Evolutionary conservation across 2,888 invertebrate species (phyloP), one percentile per base, ranked within the genome.

Genomic region (Hecatera dysodea): DNA sequence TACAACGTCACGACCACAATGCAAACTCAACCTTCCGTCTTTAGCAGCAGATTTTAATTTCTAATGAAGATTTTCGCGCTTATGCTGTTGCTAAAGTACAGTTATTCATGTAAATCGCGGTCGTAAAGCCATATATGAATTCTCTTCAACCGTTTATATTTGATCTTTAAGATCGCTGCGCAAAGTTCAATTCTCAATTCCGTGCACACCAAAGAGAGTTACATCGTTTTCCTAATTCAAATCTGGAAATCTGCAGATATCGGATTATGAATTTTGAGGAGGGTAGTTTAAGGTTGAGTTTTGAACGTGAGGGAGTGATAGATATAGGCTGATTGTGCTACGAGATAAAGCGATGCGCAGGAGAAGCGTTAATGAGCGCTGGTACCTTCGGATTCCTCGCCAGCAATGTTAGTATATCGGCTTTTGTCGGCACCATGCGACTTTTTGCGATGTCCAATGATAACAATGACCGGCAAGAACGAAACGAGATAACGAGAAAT

Each of bases 391-490:
- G 92, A 95, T 94, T 95, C 95, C 94, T 81, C 71, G 80, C 84
- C 89, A 91, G 93, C 91, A 88, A 93, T 93, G 95, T 93, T 91
- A 90, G 91, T 92, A 90, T 91, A 92, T 92, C 92, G 90, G 92
- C 95, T 93, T 95, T 96, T 95, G 95, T 95, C 95, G 95, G 95
- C 94, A 88, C 89, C 91, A 91, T 89, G 88, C 89, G 87, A 89
- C 91, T 95, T 95, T 95, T 95, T 96, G 95, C 92, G 95, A 96
- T 95, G 89, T 80, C 91, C 91, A 93, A 88, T 94, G 95, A 96
- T 96, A 94, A 94, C 93, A 93, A 93, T 91, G 91, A 90, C 91
- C 92, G 91, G 90, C 90, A 76, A 79, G 76, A 79, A 78, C 72
- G 81, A 72, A 66, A 60, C 71, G 80, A 82, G 78, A 89, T 85